These are phyloP conservation scores for Poecile atricapillus DNA, from an alignment of 2,113 vertebrate genomes.

Conservation along the genomic window DNA sequence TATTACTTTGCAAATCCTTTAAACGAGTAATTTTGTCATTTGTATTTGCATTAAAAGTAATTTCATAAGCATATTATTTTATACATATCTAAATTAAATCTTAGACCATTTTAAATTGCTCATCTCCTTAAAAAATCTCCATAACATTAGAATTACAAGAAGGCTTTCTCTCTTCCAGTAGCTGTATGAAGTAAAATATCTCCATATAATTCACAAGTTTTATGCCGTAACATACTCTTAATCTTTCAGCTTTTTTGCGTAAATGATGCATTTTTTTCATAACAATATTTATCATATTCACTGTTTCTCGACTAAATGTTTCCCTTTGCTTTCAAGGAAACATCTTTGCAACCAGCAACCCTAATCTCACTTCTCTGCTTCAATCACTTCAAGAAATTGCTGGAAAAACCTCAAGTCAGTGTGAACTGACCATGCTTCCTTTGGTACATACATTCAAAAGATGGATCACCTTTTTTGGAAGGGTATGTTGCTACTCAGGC, in stretches of 20 bases:
- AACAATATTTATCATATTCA: not conserved
- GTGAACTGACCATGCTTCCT: not conserved
- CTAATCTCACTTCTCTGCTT: not conserved
- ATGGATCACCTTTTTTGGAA: not conserved
- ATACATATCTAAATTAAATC: slow-evolving; percentile 74
- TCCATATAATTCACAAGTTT: not conserved
- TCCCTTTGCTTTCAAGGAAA: not conserved
- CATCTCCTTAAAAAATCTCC: slow-evolving; percentile 29
- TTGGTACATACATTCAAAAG: not conserved
- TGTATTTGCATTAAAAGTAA: not conserved
- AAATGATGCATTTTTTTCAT: not conserved
- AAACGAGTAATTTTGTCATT: not conserved
- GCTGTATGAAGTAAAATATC: not conserved
- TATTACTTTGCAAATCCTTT: not conserved
- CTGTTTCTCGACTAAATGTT: not conserved
- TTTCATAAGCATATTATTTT: slow-evolving; percentile 8
- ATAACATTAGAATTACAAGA: not conserved
- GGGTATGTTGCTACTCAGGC: not conserved
- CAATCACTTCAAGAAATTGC: not conserved
- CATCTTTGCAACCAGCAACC: not conserved
- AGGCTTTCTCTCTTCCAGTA: not conserved
- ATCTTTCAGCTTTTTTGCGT: not conserved
- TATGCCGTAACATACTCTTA: not conserved
- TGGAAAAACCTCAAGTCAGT: not conserved
- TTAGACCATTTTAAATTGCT: slow-evolving; percentile 2